A percentile compares a stretch with the other conserved stretches of the same genome.
Evolutionary conservation across 2,888 invertebrate genomes (phyloP).

Genomic region (Polia nebulosa): DNA sequence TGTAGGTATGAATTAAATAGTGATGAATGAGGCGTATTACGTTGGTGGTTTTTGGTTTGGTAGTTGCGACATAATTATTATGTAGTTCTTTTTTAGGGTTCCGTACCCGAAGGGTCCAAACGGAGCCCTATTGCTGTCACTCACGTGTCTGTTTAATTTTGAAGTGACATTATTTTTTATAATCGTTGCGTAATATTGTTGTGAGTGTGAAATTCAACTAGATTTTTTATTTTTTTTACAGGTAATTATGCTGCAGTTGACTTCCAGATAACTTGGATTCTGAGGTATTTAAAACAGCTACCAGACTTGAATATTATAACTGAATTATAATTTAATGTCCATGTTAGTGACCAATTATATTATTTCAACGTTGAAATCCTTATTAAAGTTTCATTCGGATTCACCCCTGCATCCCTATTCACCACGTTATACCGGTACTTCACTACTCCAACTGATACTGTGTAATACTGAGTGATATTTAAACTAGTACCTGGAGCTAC

Average conservation of each 20-base stretch:
- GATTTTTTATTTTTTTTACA: not conserved
- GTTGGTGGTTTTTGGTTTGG: not conserved
- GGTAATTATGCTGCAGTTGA: not conserved
- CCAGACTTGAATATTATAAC: too few relatives aligned
- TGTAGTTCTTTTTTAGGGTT: too few relatives aligned
- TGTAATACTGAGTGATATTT: not conserved
- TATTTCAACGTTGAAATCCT: too few relatives aligned
- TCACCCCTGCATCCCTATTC: too few relatives aligned
- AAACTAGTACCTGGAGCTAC: not conserved
- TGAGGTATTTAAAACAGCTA: not conserved
- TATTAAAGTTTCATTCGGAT: too few relatives aligned
- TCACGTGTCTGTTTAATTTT: too few relatives aligned
- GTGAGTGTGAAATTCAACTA: not conserved
- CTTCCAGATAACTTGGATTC: not conserved
- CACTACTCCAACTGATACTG: not conserved
- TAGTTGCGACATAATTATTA: conserved; percentile 18
- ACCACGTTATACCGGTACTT: too few relatives aligned
- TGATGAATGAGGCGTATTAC: conserved; percentile 22
- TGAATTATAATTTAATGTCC: too few relatives aligned
- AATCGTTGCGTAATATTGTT: not conserved
- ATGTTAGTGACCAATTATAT: too few relatives aligned
- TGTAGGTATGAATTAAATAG: conserved; percentile 24
- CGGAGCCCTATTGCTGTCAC: too few relatives aligned
- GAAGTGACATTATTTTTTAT: not conserved
- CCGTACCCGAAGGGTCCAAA: too few relatives aligned